Base-by-base conservation (phyloP, 2,797 vertebrate species). In the Sebastes hubbsi region DNA sequence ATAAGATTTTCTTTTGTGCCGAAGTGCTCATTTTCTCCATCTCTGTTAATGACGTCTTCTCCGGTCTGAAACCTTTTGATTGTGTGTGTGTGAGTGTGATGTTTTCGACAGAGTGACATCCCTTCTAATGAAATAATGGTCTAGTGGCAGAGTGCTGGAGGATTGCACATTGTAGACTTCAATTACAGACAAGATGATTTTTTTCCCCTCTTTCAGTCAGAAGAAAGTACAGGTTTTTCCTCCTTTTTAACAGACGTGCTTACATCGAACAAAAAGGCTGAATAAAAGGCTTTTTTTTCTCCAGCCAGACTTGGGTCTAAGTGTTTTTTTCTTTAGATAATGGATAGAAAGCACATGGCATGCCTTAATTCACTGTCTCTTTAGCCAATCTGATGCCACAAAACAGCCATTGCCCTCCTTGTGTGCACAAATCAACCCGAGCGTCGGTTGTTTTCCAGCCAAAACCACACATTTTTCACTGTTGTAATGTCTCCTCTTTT, bases 91-190 rank as follows among this genome's bases (percentile, higher is more conserved):
- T 25, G 25, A 3, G 25, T 25, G 25, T 22, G 22, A 1, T 88
- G 89, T 83, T 90, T 89, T 90, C 84, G 78, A 87, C 91, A 66
- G 92, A 92, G 85, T 92, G 93, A 89, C 92, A 93, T 94, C 89
- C 89, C 80, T 84, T 92, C 92, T 96, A 95, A 95, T 95, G 93
- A 94, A 95, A 95, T 96, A 95, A 95, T 95, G 91, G 94, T 70
- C 62, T 62, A 32, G 88, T 85, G 87, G 86, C 88, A 85, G 89
- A 92, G 92, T 92, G 89, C 79, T 91, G 85, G 64, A 84, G 91
- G 85, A 94, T 93, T 93, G 92, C 90, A 91, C 89, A 86, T 92
- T 89, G 88, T 90, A 93, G 91, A 94, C 94, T 93, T 95, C 93
- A 95, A 94, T 95, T 95, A 95, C 86, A 88, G 88, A 92, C 91